Base-by-base conservation (phyloP, 2,113 vertebrate genomes). In the Danionella cerebrum region DNA sequence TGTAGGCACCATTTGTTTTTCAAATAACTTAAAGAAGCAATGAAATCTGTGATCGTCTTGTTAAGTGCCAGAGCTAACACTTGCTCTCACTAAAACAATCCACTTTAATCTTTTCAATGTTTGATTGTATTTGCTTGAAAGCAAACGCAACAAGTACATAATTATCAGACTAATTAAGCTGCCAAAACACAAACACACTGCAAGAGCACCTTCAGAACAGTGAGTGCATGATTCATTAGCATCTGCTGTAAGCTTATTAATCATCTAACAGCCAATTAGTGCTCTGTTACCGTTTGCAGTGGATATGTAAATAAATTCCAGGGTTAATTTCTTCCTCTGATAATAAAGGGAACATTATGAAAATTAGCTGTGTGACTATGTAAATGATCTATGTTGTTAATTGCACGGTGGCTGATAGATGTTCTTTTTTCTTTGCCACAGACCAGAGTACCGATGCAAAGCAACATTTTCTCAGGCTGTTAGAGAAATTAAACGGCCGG, bases 271-370 rank as follows among this genome's bases (percentile, higher is more conserved):
- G 91, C 93, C 93, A 98, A 98, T 98, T 98, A 98, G 91, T 90
- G 93, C 93, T 89, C 92, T 94, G 94, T 94, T 96, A 93, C 94
- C 92, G 91, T 95, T 94, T 93, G 92, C 91, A 89, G 89, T 91
- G 92, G 88, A 92, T 95, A 94, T 95, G 94, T 94, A 98, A 96
- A 98, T 98, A 96, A 94, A 96, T 95, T 96, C 91, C 93, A 92
- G 92, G 91, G 93, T 94, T 96, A 97, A 98, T 98, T 96, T 94
- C 93, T 94, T 95, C 93, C 94, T 93, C 93, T 94, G 92, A 97
- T 94, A 97, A 96, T 95, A 95, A 98, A 95, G 90, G 92, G 92
- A 96, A 94, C 94, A 95, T 96, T 96, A 97, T 94, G 92, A 96
- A 98, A 96, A 98, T 97, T 88, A 95, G 92, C 94, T 92, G 86